A percentile compares a stretch with the other conserved stretches of the same genome.
Evolutionary conservation across 2,113 vertebrate species (phyloP).

Genomic region (Thalassarche chlororhynchos): DNA sequence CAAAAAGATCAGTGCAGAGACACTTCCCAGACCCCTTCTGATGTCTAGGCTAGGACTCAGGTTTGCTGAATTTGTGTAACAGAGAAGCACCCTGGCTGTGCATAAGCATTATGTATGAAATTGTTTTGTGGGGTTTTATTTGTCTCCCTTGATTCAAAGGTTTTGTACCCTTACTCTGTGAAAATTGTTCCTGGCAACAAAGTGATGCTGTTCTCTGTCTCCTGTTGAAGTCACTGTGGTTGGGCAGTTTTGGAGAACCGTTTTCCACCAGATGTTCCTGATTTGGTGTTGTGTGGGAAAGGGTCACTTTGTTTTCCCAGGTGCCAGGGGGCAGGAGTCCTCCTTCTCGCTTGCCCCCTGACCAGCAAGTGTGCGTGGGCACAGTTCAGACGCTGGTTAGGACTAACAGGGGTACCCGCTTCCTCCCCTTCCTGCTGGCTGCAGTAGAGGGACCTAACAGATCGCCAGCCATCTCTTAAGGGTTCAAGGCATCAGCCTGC

Average conservation of each 20-base stretch:
- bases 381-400: not conserved
- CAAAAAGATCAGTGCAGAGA: not conserved
- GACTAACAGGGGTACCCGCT: no score
- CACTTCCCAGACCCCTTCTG: not conserved
- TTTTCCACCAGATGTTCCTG: not conserved
- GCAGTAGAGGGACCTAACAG: no score
- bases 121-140: not conserved
- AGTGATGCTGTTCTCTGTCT: not conserved
- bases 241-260: rapidly evolving
- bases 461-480: not conserved
- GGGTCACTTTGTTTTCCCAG: not conserved
- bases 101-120: not conserved
- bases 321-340: rapidly evolving
- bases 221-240: not conserved
- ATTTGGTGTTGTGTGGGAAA: not conserved
- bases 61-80: not conserved
- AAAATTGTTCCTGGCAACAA: not conserved
- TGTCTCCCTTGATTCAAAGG: not conserved
- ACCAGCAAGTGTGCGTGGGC: not conserved
- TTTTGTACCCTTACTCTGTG: not conserved
- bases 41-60: not conserved
- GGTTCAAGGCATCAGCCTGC: not conserved
- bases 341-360: not conserved
- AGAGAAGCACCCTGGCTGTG: not conserved
- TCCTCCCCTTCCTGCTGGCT: not conserved